Evolutionary conservation across 2,888 invertebrate genomes (phyloP).

Genomic region (Pasiphila rectangulata): DNA sequence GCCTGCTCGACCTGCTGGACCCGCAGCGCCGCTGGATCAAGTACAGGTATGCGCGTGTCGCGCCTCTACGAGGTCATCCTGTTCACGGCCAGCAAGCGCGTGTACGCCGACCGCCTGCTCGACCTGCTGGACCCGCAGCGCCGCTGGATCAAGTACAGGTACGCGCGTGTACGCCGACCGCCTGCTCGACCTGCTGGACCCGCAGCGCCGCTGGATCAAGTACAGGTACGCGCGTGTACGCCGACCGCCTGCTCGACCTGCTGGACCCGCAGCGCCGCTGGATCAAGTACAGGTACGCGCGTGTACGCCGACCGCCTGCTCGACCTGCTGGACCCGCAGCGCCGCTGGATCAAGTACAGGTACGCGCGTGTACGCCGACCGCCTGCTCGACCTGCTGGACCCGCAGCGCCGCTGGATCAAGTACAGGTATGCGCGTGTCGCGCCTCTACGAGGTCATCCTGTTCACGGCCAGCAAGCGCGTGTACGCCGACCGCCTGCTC

Average conservation of each 20-base stretch:
- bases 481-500: slow-evolving; percentile 95
- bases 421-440: slow-evolving; percentile 90
- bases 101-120: slow-evolving; percentile 95
- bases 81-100: slow-evolving; percentile 97
- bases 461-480: slow-evolving; percentile 97
- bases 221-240: slow-evolving; percentile 97
- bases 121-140: slow-evolving; percentile 94
- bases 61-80: slow-evolving; percentile 94
- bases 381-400: slow-evolving; percentile 94
- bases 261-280: slow-evolving; percentile 93
- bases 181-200: slow-evolving; percentile 94
- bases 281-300: too few relatives aligned
- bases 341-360: too few relatives aligned
- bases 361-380: slow-evolving; percentile 96
- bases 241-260: slow-evolving; percentile 94
- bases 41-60: slow-evolving; percentile 90
- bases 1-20: slow-evolving; percentile 94
- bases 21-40: slow-evolving; percentile 92
- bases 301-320: slow-evolving; percentile 96
- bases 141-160: too few relatives aligned
- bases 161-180: slow-evolving; percentile 97
- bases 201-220: slow-evolving; percentile 90
- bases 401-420: slow-evolving; percentile 92
- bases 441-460: slow-evolving; percentile 94
- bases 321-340: slow-evolving; percentile 93